Conservation (phyloP, 2,888 invertebrate species). For the Euspilapteryx auroguttella region DNA sequence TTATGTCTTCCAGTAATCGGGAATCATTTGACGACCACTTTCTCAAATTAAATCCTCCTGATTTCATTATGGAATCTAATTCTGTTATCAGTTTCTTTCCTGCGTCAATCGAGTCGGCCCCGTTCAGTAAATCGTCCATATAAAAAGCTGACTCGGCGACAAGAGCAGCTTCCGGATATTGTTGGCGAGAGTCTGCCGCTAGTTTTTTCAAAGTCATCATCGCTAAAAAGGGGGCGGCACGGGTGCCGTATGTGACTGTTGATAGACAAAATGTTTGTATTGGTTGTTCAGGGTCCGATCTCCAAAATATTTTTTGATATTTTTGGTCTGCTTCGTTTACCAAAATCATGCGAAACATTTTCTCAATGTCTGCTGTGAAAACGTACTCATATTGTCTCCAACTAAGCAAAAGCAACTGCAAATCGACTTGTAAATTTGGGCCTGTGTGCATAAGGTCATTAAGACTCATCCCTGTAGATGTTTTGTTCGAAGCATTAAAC, state of each 20-base stretch:
- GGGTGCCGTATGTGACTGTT: neutral
- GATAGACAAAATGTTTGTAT: neutral
- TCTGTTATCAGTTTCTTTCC: conserved; percentile 2
- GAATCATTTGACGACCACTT: conserved; percentile 5
- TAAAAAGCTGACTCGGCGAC: conserved; percentile 5
- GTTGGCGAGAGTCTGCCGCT: neutral
- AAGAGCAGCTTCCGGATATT: conserved; percentile 2
- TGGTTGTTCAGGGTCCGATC: neutral
- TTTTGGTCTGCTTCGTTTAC: neutral
- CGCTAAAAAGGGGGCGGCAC: neutral
- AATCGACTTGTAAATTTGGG: neutral
- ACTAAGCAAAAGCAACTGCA: neutral
- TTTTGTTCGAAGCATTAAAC: neutral
- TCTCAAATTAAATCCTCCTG: conserved; percentile 5
- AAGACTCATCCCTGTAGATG: neutral
- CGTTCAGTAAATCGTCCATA: conserved; percentile 6
- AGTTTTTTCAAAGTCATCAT: conserved; percentile 3
- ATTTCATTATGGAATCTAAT: conserved; percentile 3
- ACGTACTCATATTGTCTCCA: neutral
- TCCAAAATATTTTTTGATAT: neutral
- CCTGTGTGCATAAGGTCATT: neutral
- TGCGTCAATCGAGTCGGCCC: conserved; percentile 1
- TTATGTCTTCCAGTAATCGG: neutral
- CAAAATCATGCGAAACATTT: neutral
- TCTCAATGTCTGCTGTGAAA: neutral